Base-by-base conservation (phyloP, 2,113 vertebrate genomes). In the Lophius piscatorius region DNA sequence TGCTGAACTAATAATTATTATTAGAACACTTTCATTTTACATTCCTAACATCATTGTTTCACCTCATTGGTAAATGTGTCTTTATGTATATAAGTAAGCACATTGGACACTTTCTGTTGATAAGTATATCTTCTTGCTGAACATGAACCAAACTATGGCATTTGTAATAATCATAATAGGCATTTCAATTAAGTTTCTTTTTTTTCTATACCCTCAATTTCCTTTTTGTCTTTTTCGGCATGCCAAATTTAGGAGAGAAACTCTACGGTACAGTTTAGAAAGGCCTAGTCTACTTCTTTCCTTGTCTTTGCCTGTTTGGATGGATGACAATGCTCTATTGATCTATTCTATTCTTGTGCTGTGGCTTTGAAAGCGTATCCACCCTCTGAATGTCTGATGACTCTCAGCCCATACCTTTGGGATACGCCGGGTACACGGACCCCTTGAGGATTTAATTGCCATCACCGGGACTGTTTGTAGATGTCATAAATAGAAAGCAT, bases 311-410 rank as follows among this genome's bases (percentile, higher is more conserved):
- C 38, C 74, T 60, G 52, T 62, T 50, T 67, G 70, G 70, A 55
- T 47, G 62, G 63, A 44, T 51, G 63, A 48, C n/a, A 47, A 20
- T 33, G 35, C 26, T 34, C 31, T 55, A 88, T 84, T 35, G 84
- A 87, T 82, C 73, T 20, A 60, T 65, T 63, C 76, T 76, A 47
- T 81, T 83, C 70, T 63, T 17, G 60, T 74, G 55, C 61, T 70
- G 74, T 42, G 65, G 76, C 76, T 80, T 82, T 63, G 63, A 82
- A 86, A 78, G 73, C 20, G 16, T 26, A 71, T 24, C 52, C 70
- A 38, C 38, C 35, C 56, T 46, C 38, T 62, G 60, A 78, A 63
- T 46, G 63, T 71, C 63, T 81, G 68, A 81, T 78, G 68, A 56
- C 54, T 59, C 56, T 29, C 38, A 55, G 29, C 22, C 49, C 33